Percentiles rank a stretch among this genome's conserved stretches.
Conservation (phyloP, 2,888 invertebrate genomes). For the Incurvaria masculella region DNA sequence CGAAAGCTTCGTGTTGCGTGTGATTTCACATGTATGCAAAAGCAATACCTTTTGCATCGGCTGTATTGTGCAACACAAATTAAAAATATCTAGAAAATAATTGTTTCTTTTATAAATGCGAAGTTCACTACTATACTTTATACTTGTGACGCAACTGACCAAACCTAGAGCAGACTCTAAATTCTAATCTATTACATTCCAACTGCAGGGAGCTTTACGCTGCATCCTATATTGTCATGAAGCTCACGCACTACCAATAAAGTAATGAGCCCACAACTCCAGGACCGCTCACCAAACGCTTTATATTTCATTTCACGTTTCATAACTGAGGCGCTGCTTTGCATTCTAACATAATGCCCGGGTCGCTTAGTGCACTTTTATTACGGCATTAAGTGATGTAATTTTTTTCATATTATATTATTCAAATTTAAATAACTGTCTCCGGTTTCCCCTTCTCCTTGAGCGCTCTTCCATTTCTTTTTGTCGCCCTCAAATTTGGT, state of each 20-base stretch:
- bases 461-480: conserved; percentile 45
- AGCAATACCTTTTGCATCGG: too few species aligned
- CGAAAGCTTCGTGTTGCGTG: too few species aligned
- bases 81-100: too few species aligned
- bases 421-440: conserved; percentile 62
- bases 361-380: conserved; percentile 59
- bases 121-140: too few species aligned
- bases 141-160: too few species aligned
- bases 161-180: too few species aligned
- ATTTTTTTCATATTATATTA: conserved; percentile 60
- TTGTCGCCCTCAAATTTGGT: conserved; percentile 47
- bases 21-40: too few species aligned
- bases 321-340: conserved; percentile 49
- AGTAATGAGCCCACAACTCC: conserved; percentile 48
- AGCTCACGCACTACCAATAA: conserved; percentile 49
- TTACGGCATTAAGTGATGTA: conserved; percentile 60
- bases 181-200: too few species aligned
- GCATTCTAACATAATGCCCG: conserved; percentile 51
- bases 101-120: too few species aligned
- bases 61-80: too few species aligned
- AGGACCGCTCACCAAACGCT: conserved; percentile 49
- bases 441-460: conserved; percentile 50
- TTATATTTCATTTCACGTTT: conserved; percentile 57
- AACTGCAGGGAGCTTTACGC: not conserved
- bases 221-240: conserved; percentile 17